phyloP scores from a whole-genome alignment of 2,888 invertebrate genomes.

The Calameuta idolon region DNA sequence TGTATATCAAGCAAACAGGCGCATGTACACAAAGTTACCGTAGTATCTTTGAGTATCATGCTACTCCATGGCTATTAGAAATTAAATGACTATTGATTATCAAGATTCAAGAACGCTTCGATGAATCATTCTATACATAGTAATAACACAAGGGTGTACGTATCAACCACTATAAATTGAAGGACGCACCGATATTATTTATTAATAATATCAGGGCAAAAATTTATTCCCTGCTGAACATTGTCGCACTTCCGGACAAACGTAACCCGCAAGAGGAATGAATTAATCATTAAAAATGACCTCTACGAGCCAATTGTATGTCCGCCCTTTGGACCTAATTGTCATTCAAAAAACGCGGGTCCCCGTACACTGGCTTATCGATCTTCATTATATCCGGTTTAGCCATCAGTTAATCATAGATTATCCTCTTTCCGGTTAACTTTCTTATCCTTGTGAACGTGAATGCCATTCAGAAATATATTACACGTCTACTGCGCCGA shows the following conservation, averaged over 20 bases:
- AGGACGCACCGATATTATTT: background rate
- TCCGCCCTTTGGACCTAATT: background rate
- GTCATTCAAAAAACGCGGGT: background rate
- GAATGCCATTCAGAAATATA: background rate
- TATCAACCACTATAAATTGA: background rate
- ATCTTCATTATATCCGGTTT: constrained; percentile 9
- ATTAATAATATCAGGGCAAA: background rate
- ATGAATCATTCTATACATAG: background rate
- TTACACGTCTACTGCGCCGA: background rate
- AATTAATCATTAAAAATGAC: background rate
- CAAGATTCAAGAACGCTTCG: background rate
- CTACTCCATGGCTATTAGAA: background rate
- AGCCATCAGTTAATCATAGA: constrained; percentile 41
- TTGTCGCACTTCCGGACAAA: background rate
- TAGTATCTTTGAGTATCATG: background rate
- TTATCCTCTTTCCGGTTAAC: constrained; percentile 33
- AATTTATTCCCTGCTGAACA: background rate
- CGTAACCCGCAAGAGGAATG: background rate
- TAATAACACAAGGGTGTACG: background rate
- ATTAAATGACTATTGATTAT: background rate
- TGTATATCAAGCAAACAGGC: too few relatives aligned
- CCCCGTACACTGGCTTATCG: background rate
- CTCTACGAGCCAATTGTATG: background rate
- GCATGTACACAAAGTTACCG: too few relatives aligned
- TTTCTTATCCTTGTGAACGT: background rate